Evolutionary conservation across 2,888 invertebrate species (phyloP).

Genomic region (Scaptomyza parva): DNA sequence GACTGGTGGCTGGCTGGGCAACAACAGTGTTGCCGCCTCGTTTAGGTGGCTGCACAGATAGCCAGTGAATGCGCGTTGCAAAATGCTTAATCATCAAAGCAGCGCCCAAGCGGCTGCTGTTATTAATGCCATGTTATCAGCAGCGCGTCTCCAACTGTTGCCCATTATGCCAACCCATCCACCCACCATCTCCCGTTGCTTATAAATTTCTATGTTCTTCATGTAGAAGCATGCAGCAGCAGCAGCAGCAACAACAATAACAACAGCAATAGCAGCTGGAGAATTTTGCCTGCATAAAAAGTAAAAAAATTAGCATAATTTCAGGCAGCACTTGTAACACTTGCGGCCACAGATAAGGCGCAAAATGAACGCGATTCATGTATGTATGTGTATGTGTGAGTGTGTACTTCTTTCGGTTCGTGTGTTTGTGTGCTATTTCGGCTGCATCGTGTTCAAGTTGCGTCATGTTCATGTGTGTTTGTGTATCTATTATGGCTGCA

Average conservation of each 20-base stretch:
- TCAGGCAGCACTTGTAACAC: slow-evolving; percentile 65
- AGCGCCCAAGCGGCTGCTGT: slow-evolving; percentile 51
- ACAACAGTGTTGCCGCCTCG: slow-evolving; percentile 23
- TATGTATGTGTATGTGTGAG: slow-evolving; percentile 7
- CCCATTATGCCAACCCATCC: slow-evolving; percentile 48
- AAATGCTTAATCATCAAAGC: slow-evolving; percentile 69
- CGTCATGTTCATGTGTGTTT: slow-evolving; percentile 47
- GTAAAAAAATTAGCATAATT: slow-evolving; percentile 76
- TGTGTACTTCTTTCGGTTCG: slow-evolving; percentile 1
- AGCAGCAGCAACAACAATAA: slow-evolving; percentile 33
- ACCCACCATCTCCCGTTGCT: slow-evolving; percentile 32
- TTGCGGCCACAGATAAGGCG: slow-evolving; percentile 73
- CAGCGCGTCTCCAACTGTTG: slow-evolving; percentile 31
- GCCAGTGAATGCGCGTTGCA: slow-evolving; percentile 54
- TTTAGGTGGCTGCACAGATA: slow-evolving; percentile 52
- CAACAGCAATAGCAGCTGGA: slow-evolving; percentile 35
- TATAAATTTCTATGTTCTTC: slow-evolving; percentile 57
- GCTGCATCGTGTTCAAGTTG: slow-evolving; percentile 55
- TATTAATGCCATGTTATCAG: slow-evolving; percentile 73
- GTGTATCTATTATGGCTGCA: slow-evolving; percentile 1
- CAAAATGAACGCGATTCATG: slow-evolving; percentile 68
- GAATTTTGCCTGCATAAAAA: slow-evolving; percentile 69
- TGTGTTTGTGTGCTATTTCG: slow-evolving; percentile 45
- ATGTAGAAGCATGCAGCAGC: slow-evolving; percentile 4
- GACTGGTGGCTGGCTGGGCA: background rate